phyloP scores from a whole-genome alignment of 1,140 invertebrate species.

The Hypsibius dujardini region DNA sequence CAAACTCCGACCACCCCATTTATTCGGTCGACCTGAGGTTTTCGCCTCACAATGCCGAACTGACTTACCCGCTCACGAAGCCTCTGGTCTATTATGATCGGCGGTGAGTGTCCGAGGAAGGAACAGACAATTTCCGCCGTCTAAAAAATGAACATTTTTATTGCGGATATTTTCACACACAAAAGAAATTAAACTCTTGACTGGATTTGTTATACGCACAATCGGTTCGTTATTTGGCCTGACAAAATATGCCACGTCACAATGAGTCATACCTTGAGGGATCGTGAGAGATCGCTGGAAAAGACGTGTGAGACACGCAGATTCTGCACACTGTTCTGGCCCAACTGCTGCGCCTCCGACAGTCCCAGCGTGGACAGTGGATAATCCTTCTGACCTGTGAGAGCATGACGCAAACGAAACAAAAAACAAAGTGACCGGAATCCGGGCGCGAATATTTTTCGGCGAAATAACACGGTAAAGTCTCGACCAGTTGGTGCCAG shows the following conservation, averaged over 20 bases:
- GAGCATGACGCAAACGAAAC: background rate
- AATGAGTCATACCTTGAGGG: background rate
- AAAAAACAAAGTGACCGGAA: background rate
- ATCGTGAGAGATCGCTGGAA: background rate
- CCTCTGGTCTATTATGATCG: background rate
- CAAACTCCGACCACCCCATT: too few relatives aligned
- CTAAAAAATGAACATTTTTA: too few relatives aligned
- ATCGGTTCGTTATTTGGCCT: too few relatives aligned
- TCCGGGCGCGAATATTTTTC: too few relatives aligned
- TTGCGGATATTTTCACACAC: too few relatives aligned
- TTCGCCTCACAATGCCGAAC: background rate
- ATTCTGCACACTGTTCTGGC: background rate
- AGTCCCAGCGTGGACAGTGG: conserved; percentile 9
- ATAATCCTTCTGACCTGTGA: conserved; percentile 11
- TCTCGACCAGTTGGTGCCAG: too few relatives aligned
- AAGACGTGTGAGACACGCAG: conserved; percentile 8
- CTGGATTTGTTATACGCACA: too few relatives aligned
- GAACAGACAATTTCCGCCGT: conserved; percentile 1
- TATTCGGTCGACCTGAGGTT: too few relatives aligned
- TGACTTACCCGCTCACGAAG: conserved; percentile 6
- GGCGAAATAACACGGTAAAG: too few relatives aligned
- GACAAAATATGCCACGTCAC: too few relatives aligned
- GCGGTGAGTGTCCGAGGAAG: background rate
- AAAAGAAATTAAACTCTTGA: too few relatives aligned
- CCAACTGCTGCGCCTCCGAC: background rate